Conservation (phyloP, 2,888 invertebrate species). For the Eledone cirrhosa region DNA sequence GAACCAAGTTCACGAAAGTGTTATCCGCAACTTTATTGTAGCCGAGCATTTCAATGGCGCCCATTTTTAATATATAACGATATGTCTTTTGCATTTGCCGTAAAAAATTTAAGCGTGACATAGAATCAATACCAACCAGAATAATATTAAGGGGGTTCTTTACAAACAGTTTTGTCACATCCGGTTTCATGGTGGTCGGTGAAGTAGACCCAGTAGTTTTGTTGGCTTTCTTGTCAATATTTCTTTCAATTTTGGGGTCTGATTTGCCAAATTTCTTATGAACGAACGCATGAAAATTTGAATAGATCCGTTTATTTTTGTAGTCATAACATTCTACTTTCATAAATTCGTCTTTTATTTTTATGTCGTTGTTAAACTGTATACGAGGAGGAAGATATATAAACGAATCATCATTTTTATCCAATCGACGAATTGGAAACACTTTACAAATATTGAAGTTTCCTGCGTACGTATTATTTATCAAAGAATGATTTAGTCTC, state of each 20-base stretch:
- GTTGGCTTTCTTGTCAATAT: background rate
- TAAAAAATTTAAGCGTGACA: conserved; percentile 85
- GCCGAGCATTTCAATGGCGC: conserved; percentile 82
- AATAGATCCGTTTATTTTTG: conserved; percentile 47
- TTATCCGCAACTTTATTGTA: conserved; percentile 95
- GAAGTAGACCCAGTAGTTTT: background rate
- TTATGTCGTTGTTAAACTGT: conserved; percentile 39
- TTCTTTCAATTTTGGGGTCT: background rate
- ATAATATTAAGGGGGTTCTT: conserved; percentile 75
- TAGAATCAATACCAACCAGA: conserved; percentile 84
- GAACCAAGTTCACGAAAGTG: conserved; percentile 88
- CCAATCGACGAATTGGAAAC: conserved; percentile 47
- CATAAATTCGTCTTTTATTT: conserved; percentile 54
- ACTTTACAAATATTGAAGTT: conserved; percentile 55
- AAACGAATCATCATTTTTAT: conserved; percentile 38
- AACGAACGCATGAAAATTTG: conserved; percentile 59
- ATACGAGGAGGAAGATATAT: conserved; percentile 32
- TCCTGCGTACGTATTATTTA: conserved; percentile 40
- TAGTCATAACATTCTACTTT: conserved; percentile 54
- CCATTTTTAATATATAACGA: conserved; percentile 73
- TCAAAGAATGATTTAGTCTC: conserved; percentile 45
- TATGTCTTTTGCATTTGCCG: conserved; percentile 80
- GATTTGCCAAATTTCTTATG: background rate
- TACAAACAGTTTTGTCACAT: conserved; percentile 38
- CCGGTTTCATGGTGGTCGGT: conserved; percentile 14